Evolutionary conservation across 2,113 vertebrate genomes (phyloP).

Genomic region (Orycteropus afer): DNA sequence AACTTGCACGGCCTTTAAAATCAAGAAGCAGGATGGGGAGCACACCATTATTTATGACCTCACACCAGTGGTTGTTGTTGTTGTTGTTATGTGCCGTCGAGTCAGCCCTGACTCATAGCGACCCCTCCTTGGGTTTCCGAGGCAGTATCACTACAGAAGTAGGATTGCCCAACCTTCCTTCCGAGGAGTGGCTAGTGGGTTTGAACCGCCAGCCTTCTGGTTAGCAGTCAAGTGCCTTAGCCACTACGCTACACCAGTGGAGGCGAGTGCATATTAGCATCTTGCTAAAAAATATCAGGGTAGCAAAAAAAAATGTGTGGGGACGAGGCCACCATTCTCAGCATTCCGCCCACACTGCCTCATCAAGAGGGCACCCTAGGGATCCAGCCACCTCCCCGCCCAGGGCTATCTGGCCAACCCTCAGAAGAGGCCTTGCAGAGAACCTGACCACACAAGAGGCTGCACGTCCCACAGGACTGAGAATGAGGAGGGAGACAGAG

Average conservation of each 20-base stretch:
- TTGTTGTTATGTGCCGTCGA: no score
- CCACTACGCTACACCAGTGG: neutral
- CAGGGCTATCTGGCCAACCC: no score
- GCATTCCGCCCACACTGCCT: no score
- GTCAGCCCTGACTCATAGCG: no score
- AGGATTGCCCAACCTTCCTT: no score
- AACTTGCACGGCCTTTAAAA: neutral
- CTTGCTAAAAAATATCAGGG: neutral
- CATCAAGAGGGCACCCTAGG: neutral
- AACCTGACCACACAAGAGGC: neutral
- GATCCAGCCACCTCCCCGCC: neutral
- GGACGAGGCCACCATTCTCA: neutral
- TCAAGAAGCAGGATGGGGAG: neutral
- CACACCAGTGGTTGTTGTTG: neutral
- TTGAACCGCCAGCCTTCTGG: no score
- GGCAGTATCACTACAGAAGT: no score
- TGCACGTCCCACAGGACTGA: neutral
- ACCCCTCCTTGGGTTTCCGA: no score
- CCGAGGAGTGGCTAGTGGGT: no score
- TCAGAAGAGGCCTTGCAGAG: neutral
- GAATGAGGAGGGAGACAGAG: neutral
- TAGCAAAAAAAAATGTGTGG: neutral
- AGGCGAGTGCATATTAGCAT: neutral
- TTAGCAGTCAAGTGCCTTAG: no score
- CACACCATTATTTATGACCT: neutral